Evolutionary conservation across 2,113 vertebrate genomes (phyloP).

Genomic region (Acanthisitta chloris): DNA sequence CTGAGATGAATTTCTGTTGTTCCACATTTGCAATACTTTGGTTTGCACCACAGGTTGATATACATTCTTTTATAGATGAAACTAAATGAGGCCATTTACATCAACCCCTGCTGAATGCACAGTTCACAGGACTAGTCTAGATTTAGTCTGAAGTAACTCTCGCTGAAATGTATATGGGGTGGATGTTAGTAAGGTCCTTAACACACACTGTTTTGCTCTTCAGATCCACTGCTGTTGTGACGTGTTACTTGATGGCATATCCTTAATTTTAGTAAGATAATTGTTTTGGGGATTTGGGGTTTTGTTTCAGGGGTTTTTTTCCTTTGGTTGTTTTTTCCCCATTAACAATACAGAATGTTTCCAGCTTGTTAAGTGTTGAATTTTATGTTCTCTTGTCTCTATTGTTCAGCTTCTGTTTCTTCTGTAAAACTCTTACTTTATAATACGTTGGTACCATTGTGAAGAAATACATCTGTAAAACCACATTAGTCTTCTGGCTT

Average conservation of each 20-base stretch:
- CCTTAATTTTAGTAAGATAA: not conserved
- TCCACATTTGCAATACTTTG: not conserved
- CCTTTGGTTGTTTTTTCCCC: not conserved
- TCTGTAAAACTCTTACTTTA: not conserved
- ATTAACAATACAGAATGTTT: not conserved
- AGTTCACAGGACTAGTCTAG: not conserved
- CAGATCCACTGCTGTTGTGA: not conserved
- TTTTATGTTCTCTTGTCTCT: not conserved
- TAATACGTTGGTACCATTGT: not conserved
- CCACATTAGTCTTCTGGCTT: not conserved
- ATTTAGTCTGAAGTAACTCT: not conserved
- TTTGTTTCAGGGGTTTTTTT: not conserved
- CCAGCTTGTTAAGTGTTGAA: not conserved
- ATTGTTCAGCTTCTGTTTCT: not conserved
- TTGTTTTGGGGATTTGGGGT: not conserved
- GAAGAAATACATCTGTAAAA: conserved; percentile 1
- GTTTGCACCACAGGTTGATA: not conserved
- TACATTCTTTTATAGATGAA: not conserved
- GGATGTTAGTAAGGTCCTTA: not conserved
- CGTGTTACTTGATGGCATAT: not conserved
- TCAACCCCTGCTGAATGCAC: not conserved
- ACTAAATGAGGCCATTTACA: not conserved
- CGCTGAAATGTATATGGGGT: not conserved
- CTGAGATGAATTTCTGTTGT: not conserved
- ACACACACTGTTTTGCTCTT: not conserved